Evolutionary conservation across 2,113 vertebrate species (phyloP).

Genomic region (Alaudala cheleensis): DNA sequence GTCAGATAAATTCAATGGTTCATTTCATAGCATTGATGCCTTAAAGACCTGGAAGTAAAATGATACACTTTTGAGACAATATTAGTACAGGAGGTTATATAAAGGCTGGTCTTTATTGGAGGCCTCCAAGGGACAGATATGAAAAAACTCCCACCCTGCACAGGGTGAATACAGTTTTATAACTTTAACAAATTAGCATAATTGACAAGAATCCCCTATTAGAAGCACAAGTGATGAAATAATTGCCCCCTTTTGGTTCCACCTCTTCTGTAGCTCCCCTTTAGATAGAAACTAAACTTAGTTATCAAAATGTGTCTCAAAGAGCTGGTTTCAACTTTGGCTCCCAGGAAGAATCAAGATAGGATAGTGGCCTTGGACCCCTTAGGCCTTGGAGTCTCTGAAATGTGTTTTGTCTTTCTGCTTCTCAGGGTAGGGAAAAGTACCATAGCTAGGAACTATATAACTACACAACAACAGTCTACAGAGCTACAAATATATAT

Average conservation of each 20-base stretch:
- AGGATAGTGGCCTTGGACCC: not conserved
- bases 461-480: not conserved
- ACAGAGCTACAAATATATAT: not conserved
- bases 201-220: not conserved
- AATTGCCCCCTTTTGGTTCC: not conserved
- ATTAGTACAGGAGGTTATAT: not conserved
- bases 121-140: not conserved
- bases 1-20: not conserved
- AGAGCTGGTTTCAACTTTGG: not conserved
- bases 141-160: not conserved
- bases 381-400: not conserved
- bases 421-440: not conserved
- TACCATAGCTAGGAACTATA: not conserved
- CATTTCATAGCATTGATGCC: not conserved
- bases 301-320: accelerated
- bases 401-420: not conserved
- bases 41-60: not conserved
- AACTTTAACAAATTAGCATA: not conserved
- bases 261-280: not conserved
- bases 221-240: not conserved
- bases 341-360: not conserved
- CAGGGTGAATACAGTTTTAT: not conserved
- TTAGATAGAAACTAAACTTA: not conserved
- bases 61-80: not conserved
- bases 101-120: not conserved